Percentiles rank a stretch among this genome's conserved stretches.
phyloP scores from a whole-genome alignment of 2,797 vertebrate genomes.

The Gymnothorax javanicus region DNA sequence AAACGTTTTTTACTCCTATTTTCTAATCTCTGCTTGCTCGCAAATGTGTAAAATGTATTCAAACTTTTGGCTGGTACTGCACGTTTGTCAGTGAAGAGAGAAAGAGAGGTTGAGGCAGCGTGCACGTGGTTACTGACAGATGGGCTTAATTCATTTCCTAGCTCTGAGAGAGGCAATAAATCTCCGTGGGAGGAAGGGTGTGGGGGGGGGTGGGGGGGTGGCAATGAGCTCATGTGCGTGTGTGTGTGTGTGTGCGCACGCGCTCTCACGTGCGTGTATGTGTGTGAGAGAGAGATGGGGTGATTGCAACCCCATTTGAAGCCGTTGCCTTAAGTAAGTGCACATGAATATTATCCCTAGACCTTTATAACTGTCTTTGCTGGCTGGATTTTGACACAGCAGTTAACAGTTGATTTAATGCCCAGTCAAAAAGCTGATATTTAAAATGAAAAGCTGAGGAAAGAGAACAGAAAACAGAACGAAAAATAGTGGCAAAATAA shows the following conservation, averaged over 20 bases:
- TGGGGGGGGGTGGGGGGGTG: conserved; percentile 28
- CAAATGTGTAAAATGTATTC: too few species aligned
- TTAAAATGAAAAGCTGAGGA: not conserved
- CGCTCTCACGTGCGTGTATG: not conserved
- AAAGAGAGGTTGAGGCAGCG: not conserved
- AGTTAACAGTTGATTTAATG: not conserved
- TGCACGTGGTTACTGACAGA: not conserved
- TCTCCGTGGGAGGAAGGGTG: conserved; percentile 20
- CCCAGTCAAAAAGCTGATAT: not conserved
- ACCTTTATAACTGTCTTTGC: not conserved
- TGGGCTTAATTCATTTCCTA: not conserved
- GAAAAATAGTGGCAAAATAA: not conserved
- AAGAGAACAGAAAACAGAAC: not conserved
- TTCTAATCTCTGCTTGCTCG: too few species aligned
- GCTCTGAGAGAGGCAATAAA: conserved; percentile 14
- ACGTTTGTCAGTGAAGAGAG: not conserved
- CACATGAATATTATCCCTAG: not conserved
- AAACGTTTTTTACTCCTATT: too few species aligned
- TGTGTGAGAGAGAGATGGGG: not conserved
- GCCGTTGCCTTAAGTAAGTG: not conserved
- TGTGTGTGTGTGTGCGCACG: not conserved
- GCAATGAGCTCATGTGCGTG: conserved; percentile 27
- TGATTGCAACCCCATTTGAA: not conserved
- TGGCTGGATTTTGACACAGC: not conserved
- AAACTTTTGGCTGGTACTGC: too few species aligned